Evolutionary conservation across 1,140 invertebrate species (phyloP).

Genomic region (Scaptomyza hsui): DNA sequence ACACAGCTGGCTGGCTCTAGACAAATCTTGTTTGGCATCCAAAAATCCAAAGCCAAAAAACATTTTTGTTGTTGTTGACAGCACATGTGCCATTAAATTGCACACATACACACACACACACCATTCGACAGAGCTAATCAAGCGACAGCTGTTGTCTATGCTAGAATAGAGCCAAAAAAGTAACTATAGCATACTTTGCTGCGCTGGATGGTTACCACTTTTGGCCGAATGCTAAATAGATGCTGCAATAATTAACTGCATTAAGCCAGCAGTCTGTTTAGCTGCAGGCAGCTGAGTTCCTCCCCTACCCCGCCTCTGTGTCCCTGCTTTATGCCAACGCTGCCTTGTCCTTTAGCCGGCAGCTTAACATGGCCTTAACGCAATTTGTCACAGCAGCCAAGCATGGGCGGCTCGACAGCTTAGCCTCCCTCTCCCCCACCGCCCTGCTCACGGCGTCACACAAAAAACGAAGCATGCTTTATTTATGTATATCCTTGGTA

Average conservation of each 20-base stretch:
- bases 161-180: background rate
- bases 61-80: conserved; percentile 54
- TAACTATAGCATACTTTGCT: conserved; percentile 43
- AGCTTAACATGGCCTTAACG: conserved; percentile 74
- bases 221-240: conserved; percentile 59
- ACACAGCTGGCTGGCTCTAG: conserved; percentile 20
- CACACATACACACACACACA: conserved; percentile 26
- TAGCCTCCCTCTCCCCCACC: conserved; percentile 18
- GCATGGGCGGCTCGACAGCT: conserved; percentile 42
- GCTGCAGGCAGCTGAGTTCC: conserved; percentile 4
- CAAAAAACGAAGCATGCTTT: conserved; percentile 18
- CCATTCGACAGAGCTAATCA: conserved; percentile 59
- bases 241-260: conserved; percentile 76
- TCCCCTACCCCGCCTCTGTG: background rate
- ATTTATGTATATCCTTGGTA: conserved; percentile 26
- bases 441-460: background rate
- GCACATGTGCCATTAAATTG: conserved; percentile 62
- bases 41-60: conserved; percentile 40
- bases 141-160: conserved; percentile 58
- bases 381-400: conserved; percentile 69
- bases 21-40: conserved; percentile 31
- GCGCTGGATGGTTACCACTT: conserved; percentile 37
- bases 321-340: background rate
- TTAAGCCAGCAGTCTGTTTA: conserved; percentile 22
- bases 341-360: conserved; percentile 32